Conservation (phyloP, 1,140 invertebrate species). For the Microplitis demolitor region DNA sequence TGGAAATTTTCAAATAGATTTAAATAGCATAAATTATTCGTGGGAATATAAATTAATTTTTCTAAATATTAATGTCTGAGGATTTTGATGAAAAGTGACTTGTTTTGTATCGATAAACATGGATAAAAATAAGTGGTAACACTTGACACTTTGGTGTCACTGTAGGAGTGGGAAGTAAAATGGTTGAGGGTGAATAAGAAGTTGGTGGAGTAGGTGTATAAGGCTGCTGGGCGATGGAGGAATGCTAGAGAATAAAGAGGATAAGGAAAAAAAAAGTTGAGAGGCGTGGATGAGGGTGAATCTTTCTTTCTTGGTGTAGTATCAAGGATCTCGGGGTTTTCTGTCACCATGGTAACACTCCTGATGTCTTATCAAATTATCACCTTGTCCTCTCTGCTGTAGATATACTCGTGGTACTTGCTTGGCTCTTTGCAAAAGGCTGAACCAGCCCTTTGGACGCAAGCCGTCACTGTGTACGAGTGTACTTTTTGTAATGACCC, state of each 20-base stretch:
- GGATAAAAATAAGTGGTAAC: constrained; percentile 30
- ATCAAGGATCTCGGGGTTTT: constrained; percentile 45
- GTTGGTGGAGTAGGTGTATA: constrained; percentile 45
- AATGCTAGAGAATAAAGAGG: constrained; percentile 30
- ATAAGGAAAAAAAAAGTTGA: constrained; percentile 33
- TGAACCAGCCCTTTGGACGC: constrained; percentile 7
- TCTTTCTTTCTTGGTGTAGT: constrained; percentile 17
- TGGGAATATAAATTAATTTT: constrained; percentile 24
- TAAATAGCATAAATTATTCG: constrained; percentile 41
- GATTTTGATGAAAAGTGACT: background rate
- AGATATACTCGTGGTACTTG: background rate
- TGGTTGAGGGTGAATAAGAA: background rate
- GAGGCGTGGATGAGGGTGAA: constrained; percentile 37
- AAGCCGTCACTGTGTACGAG: background rate
- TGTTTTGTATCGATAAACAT: background rate
- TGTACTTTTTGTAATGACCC: background rate
- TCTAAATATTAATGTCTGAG: background rate
- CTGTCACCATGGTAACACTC: constrained; percentile 59
- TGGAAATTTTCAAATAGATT: constrained; percentile 49
- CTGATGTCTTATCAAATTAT: constrained; percentile 63
- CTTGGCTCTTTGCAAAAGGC: background rate
- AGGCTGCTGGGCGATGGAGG: constrained; percentile 22
- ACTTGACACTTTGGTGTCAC: constrained; percentile 53
- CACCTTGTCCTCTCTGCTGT: constrained; percentile 57
- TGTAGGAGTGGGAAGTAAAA: background rate